Base-by-base conservation (phyloP, 2,888 invertebrate species). In the Sminthurinus aureus region DNA sequence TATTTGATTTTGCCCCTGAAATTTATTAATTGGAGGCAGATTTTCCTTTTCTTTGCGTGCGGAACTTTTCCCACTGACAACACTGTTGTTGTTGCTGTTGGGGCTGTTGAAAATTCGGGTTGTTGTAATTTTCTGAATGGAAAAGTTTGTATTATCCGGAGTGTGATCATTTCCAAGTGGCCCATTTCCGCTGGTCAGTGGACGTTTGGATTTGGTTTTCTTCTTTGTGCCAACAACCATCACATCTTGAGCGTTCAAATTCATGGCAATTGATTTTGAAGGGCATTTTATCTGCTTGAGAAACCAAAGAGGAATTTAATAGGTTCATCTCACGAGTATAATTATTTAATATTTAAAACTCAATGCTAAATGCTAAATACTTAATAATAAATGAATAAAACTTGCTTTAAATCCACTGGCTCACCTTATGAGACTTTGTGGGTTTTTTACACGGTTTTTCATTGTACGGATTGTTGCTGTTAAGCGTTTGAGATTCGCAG, bases 211-310 rank as follows among this genome's bases (percentile, higher is more conserved):
- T 71, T 79, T 79, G 8, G 58, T 15, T 69, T 67, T 78, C 66
- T 66, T 73, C 50, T 79, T 79, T n/a, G 20, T 51, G 20, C 26
- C 79, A 26, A 51, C 66, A 22, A 79, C 69, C 79, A 79, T 79
- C n/a, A n/a, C n/a, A n/a, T n/a, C n/a, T n/a, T n/a, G n/a, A 22
- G 67, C 79, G 20, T 67, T 79, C 24, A 79, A 50, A 22, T 79
- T 79, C 69, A 79, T 69, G 0, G 79, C 69, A 51, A 79, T 79
- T n/a, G 79, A 79, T 79, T 79, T 79, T 6, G 79, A 69, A 3
- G 79, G 71, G 51, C 69, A 71, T 38, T 71, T 67, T 9, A 51
- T 69, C 79, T 79, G 50, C 4, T 58, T 12, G 9, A 15, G 9
- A 58, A 9, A 58, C 15, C 9, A 58, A 58, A 79, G 67, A 66